phyloP scores from a whole-genome alignment of 2,888 invertebrate species.

The Caenorhabditis sp. region DNA sequence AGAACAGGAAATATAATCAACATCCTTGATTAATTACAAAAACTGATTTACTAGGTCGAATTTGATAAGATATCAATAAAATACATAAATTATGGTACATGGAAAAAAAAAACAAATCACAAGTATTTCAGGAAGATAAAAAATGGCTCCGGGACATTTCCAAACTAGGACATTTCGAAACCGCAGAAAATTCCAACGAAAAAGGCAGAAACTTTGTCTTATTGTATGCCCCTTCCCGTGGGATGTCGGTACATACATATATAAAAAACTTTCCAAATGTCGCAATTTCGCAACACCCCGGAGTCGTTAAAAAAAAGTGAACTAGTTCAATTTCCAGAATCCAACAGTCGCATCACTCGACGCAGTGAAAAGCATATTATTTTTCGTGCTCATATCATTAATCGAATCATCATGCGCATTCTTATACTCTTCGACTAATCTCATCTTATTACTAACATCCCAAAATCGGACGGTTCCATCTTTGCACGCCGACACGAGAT shows the following conservation, averaged over 20 bases:
- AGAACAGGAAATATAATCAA: background rate
- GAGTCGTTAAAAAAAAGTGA: too few relatives aligned
- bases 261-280: too few relatives aligned
- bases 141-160: too few relatives aligned
- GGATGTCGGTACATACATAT: too few relatives aligned
- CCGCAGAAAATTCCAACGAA: too few relatives aligned
- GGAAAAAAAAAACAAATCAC: too few relatives aligned
- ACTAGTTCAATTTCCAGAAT: conserved; percentile 32
- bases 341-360: conserved; percentile 72
- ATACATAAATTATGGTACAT: too few relatives aligned
- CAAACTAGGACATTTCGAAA: too few relatives aligned
- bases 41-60: background rate
- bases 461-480: conserved; percentile 82
- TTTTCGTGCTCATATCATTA: conserved; percentile 79
- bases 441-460: conserved; percentile 79
- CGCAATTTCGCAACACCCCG: too few relatives aligned
- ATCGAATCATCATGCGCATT: conserved; percentile 74
- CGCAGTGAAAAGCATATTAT: conserved; percentile 80
- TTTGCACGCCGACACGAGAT: conserved; percentile 77
- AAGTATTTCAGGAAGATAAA: too few relatives aligned
- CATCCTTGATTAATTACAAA: background rate
- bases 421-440: conserved; percentile 66
- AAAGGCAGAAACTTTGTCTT: too few relatives aligned
- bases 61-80: background rate
- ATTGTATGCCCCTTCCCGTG: too few relatives aligned